Evolutionary conservation across 2,888 invertebrate species (phyloP), one percentile per base, ranked within the genome.

Genomic region (Apodemia zela): DNA sequence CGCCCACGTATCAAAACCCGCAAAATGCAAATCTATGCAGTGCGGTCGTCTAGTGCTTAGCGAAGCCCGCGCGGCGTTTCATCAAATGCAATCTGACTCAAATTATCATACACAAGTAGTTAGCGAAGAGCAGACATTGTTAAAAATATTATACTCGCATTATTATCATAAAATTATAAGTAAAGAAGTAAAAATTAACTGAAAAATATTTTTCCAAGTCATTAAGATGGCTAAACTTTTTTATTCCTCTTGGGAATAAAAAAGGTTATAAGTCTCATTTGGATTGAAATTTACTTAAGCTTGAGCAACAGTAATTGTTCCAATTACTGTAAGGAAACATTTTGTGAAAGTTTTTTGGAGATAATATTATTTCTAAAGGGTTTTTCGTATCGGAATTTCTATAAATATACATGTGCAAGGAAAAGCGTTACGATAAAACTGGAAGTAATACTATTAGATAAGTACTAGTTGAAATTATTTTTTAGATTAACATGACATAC

Each of bases 21-120:
- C 87, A 90, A 89, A 89, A 90, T 90, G 91, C 89, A 91, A 91
- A 91, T 90, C 87, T 87, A 88, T 88, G 87, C 89, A 84, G 85
- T 85, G 85, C 82, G 87, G 85, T 84, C 82, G 85, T 87, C 87
- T 86, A 84, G 86, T 85, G 78, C 86, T 84, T 81, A 76, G 78
- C 75, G 75, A 77, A 78, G 72, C 78, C 71, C 74, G 72, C 77
- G 74, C 79, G 76, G 80, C 79, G 77, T 85, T 88, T 83, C 85
- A 87, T 88, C 85, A 86, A 89, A 89, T 86, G 83, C 82, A 85
- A 85, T 87, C 84, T 84, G 81, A 80, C 77, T 80, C 71, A 75
- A 86, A 87, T 88, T 88, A 87, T 85, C 83, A 83, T 86, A 82
- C 72, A 76, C 78, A 77, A 83, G 82, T 80, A 80, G 80, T 81